phyloP scores from a whole-genome alignment of 2,888 invertebrate genomes.

The Ametastegia equiseti region DNA sequence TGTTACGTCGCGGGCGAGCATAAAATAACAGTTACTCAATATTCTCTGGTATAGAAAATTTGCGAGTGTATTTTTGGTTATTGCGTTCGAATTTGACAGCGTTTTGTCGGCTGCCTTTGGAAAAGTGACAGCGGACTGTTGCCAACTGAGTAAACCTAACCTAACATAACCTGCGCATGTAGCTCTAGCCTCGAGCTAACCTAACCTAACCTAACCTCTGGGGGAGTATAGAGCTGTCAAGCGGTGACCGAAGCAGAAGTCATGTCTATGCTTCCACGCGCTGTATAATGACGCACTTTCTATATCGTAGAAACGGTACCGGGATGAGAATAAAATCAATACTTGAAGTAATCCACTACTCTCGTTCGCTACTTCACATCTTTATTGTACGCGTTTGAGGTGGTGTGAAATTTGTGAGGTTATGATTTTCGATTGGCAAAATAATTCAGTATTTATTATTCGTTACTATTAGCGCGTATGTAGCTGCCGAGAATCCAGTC shows the following conservation, averaged over 20 bases:
- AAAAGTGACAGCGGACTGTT: not conserved
- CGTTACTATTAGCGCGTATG: not conserved
- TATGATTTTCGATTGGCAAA: slow-evolving; percentile 34
- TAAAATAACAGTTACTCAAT: not conserved
- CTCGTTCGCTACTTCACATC: slow-evolving; percentile 18
- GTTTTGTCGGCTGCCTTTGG: not conserved
- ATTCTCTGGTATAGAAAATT: not conserved
- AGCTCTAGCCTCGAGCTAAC: not conserved
- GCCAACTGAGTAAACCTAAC: slow-evolving; percentile 3
- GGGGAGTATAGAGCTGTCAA: slow-evolving; percentile 35
- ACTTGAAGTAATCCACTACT: slow-evolving; percentile 39
- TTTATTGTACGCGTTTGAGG: slow-evolving; percentile 8
- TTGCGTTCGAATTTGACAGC: not conserved
- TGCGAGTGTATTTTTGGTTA: not conserved
- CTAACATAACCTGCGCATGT: not conserved
- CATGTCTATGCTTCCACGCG: slow-evolving; percentile 30
- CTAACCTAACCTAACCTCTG: not conserved
- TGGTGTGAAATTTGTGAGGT: slow-evolving; percentile 45
- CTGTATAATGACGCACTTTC: slow-evolving; percentile 43
- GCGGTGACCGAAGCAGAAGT: not conserved
- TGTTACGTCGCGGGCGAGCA: not conserved
- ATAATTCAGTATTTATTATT: slow-evolving; percentile 33
- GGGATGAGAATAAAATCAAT: slow-evolving; percentile 47
- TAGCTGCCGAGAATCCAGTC: not conserved
- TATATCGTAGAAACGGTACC: slow-evolving; percentile 33